A percentile compares a stretch with the other conserved stretches of the same genome.
Evolutionary conservation across 2,113 vertebrate genomes (phyloP).

Genomic region (Aegithalos caudatus): DNA sequence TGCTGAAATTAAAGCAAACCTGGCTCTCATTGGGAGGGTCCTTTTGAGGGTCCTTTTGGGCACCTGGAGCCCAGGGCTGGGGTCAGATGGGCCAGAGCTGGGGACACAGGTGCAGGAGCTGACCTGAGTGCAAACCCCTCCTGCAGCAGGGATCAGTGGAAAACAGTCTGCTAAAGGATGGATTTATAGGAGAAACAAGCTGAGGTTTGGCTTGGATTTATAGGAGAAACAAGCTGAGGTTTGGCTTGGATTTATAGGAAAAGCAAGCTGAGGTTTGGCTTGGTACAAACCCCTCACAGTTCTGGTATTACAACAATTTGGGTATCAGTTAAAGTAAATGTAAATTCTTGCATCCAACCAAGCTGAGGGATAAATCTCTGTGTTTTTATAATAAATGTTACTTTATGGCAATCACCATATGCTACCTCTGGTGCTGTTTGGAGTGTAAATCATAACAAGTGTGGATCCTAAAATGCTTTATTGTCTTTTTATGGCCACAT

Average conservation of each 20-base stretch:
- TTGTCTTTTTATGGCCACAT: conserved; percentile 55
- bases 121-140: background rate
- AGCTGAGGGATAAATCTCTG: background rate
- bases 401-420: conserved; percentile 27
- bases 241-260: background rate
- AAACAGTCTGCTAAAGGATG: background rate
- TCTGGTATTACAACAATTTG: background rate
- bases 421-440: conserved; percentile 34
- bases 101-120: background rate
- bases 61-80: background rate
- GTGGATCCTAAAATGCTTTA: conserved; percentile 45
- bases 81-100: background rate
- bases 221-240: background rate
- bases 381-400: conserved; percentile 35
- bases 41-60: background rate
- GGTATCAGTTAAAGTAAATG: background rate
- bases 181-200: background rate
- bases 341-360: background rate
- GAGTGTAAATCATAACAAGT: conserved; percentile 59
- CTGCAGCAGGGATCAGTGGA: background rate
- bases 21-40: background rate
- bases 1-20: background rate
- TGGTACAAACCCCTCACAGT: too few species aligned
- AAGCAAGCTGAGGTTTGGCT: background rate
- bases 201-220: background rate